Evolutionary conservation across 2,113 vertebrate species (phyloP).

Genomic region (Oncorhynchus keta): DNA sequence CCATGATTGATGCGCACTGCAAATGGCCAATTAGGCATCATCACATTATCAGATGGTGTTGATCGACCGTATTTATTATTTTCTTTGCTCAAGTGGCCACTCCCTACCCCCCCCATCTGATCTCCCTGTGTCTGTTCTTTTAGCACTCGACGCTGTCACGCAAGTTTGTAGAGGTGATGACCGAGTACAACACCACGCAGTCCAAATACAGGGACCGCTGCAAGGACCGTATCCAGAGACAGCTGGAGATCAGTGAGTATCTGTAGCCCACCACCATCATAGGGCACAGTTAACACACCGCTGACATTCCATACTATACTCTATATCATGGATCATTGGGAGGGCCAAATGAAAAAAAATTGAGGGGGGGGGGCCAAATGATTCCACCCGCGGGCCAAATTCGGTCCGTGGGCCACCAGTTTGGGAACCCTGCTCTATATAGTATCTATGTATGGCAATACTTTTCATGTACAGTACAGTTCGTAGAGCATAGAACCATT

Average conservation of each 20-base stretch:
- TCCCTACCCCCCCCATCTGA: neutral
- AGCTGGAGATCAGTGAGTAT: slow-evolving; percentile 93
- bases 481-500: neutral
- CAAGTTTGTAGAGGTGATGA: slow-evolving; percentile 97
- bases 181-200: slow-evolving; percentile 94
- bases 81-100: neutral
- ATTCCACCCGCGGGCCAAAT: no score
- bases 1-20: neutral
- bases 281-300: no score
- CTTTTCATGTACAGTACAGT: no score
- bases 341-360: no score
- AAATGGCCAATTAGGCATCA: neutral
- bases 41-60: neutral
- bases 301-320: no score
- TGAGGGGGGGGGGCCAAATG: no score
- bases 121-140: neutral
- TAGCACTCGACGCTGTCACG: slow-evolving; percentile 92
- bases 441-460: no score
- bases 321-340: no score
- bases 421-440: no score
- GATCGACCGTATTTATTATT: neutral
- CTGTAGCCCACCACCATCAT: no score
- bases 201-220: slow-evolving; percentile 95
- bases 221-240: slow-evolving; percentile 94
- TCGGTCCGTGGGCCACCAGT: no score